These are phyloP conservation scores for Bovichtus variegatus DNA, from an alignment of 2,797 vertebrate genomes.

Conservation along the genomic window DNA sequence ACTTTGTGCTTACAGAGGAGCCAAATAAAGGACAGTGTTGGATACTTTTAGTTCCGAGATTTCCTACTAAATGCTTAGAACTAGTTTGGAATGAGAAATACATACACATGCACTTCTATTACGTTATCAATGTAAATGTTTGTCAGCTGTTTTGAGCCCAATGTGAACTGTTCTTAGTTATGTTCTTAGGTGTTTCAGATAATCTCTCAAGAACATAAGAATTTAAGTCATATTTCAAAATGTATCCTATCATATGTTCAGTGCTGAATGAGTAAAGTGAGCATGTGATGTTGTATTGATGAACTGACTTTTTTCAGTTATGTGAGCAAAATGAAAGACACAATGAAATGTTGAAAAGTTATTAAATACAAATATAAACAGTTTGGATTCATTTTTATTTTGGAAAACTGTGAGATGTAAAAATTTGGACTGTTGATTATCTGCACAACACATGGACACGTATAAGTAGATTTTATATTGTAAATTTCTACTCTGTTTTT, in stretches of 20 bases:
- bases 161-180: not conserved
- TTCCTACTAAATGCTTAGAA: not conserved
- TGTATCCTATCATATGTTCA: not conserved
- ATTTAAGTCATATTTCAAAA: not conserved
- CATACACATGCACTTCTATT: not conserved
- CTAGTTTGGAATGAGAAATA: not conserved
- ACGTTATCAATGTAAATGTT: not conserved
- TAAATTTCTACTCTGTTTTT: not conserved
- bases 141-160: not conserved
- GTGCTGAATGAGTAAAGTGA: not conserved
- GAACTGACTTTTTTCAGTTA: not conserved
- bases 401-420: not conserved
- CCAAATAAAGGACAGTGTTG: not conserved
- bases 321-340: too few relatives aligned
- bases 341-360: not conserved
- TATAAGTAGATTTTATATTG: not conserved
- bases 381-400: not conserved
- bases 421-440: not conserved
- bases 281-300: not conserved
- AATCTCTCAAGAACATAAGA: too few relatives aligned
- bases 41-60: not conserved
- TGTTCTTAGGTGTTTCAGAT: not conserved
- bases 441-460: not conserved
- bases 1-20: not conserved
- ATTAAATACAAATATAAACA: not conserved